These are phyloP conservation scores for Polyommatus icarus DNA, from an alignment of 2,888 invertebrate genomes.

Conservation along the genomic window DNA sequence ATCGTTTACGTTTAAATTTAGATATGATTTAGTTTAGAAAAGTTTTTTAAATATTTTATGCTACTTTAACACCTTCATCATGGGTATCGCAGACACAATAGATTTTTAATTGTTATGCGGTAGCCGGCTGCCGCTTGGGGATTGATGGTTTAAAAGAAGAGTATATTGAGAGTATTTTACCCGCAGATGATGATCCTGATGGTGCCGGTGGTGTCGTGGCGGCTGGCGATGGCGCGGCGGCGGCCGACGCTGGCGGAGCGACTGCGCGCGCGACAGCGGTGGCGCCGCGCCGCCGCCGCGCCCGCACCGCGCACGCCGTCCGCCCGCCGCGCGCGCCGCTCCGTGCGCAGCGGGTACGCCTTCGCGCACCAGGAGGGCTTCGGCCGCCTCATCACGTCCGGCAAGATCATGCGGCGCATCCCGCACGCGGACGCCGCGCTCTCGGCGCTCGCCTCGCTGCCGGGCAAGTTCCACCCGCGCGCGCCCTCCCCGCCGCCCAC, in stretches of 20 bases:
- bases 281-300: constrained; percentile 86
- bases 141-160: too few relatives aligned
- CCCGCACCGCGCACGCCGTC: constrained; percentile 92
- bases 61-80: too few relatives aligned
- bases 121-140: too few relatives aligned
- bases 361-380: constrained; percentile 99
- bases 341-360: constrained; percentile 96
- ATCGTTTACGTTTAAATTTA: too few relatives aligned
- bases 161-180: too few relatives aligned
- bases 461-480: constrained; percentile 84
- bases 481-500: constrained; percentile 83
- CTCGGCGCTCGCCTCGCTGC: constrained; percentile 80
- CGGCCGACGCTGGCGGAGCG: constrained; percentile 95
- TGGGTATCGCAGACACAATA: too few relatives aligned
- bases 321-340: constrained; percentile 92
- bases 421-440: constrained; percentile 90
- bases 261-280: constrained; percentile 89
- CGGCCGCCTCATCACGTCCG: constrained; percentile 97
- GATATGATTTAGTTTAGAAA: too few relatives aligned
- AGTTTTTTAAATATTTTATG: too few relatives aligned
- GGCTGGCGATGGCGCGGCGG: constrained; percentile 96
- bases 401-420: constrained; percentile 94
- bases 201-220: constrained; percentile 95
- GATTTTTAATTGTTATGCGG: too few relatives aligned
- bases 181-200: constrained; percentile 87